Evolutionary conservation across 2,113 vertebrate species (phyloP).

Genomic region (Myanophis thanlyinensis): DNA sequence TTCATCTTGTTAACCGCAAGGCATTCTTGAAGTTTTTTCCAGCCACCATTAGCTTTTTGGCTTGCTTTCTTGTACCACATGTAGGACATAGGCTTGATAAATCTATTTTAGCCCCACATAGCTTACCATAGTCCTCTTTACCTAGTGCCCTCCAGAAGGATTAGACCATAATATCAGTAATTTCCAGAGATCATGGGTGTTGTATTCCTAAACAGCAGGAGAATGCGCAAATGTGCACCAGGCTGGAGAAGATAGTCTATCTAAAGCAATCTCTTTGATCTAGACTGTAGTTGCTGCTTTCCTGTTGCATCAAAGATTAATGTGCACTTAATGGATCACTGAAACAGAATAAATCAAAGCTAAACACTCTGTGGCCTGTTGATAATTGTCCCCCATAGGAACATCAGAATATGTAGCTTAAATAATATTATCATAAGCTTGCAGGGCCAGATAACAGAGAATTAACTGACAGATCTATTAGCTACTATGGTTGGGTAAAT

Average conservation of each 20-base stretch:
- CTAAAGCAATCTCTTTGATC: slow-evolving; percentile 54
- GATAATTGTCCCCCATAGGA: background rate
- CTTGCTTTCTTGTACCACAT: background rate
- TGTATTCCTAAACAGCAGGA: background rate
- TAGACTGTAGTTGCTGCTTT: slow-evolving; percentile 5
- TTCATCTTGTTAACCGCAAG: background rate
- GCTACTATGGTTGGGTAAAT: background rate
- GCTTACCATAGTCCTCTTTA: background rate
- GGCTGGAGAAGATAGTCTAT: background rate
- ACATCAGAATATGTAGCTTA: slow-evolving; percentile 6
- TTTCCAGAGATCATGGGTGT: background rate
- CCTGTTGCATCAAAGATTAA: slow-evolving; percentile 53
- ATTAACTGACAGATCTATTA: background rate
- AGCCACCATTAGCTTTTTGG: background rate
- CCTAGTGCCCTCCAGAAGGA: background rate
- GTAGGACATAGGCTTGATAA: background rate
- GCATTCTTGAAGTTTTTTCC: background rate
- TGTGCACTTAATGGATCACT: background rate
- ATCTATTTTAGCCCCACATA: background rate
- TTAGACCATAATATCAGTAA: background rate
- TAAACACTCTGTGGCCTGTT: slow-evolving; percentile 54
- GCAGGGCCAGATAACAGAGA: background rate
- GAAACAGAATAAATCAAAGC: slow-evolving; percentile 65
- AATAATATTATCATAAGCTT: slow-evolving; percentile 7
- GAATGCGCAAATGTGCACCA: background rate